Base-by-base conservation (phyloP, 2,797 vertebrate species). In the Sebastes oblongus region DNA sequence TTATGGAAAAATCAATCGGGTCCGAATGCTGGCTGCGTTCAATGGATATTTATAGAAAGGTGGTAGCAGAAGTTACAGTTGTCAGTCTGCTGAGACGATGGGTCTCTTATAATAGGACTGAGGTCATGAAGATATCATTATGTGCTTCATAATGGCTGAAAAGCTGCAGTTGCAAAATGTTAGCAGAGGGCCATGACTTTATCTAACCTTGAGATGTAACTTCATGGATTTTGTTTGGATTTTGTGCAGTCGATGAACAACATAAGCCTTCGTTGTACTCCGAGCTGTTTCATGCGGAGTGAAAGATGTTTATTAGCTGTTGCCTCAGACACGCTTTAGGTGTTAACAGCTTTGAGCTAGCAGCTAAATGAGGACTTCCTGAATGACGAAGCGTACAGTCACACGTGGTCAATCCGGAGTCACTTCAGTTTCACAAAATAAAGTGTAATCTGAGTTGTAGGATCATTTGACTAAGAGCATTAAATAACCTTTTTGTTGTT, bases 21-120 rank as follows among this genome's bases (percentile, higher is more conserved):
- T 25, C 70, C 66, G 56, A 82, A 70, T 24, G 67, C 39, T 22
- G 25, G 73, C 84, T 58, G 66, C 46, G 6, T 56, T 73, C 20
- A 1, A 1, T 2, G 8, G 78, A 59, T 90, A 92, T 91, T 91
- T 87, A 82, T 90, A 86, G 91, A 64, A 4, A 32, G 72, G 25
- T 25, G 72, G 82, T 0, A 77, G 78, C 82, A 89, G 81, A 81
- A 72, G 83, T 79, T 78, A 50, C 72, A 83, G 83, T 73, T 70
- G n/a, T 81, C 82, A 81, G 64, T 80, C 69, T 74, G 87, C 79
- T 84, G 83, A 86, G 79, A 64, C 69, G 81, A 75, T 76, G 42
- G 72, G 64, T 78, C 76, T 86, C 83, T 50, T 86, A 80, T 78
- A 84, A 88, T 81, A 85, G 83, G 72, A 39, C 68, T 87, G 84